Evolutionary conservation across 2,888 invertebrate species (phyloP), one percentile per base, ranked within the genome.

Genomic region (Escarpia spicata): DNA sequence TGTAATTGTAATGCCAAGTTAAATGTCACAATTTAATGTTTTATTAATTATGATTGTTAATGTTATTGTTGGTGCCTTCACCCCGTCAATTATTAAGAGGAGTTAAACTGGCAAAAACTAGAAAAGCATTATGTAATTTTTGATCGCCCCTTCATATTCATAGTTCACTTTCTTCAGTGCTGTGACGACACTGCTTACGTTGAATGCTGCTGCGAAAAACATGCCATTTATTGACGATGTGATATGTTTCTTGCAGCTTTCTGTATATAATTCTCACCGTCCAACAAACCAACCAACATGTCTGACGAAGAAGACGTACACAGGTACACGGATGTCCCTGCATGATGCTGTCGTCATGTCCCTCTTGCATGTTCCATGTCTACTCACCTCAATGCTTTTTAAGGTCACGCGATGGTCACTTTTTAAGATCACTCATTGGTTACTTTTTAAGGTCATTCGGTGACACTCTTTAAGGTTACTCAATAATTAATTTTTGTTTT

Each of bases 241-340:
- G 75, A 75, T 52, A 52, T 75, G 75, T 75, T 75, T 75, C 26
- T 75, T 75, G 75, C 75, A 75, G 75, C 75, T 75, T 26, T 75
- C 75, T 75, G 75, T 75, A 75, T 75, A 75, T 75, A 75, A 75
- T 75, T 75, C 75, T 75, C 91, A 52, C 45, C 52, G 44, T 43
- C 91, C 91, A 43, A 91, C 43, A 91, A 43, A 91, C 91, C 43
- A 19, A 91, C 45, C 91, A 91, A 19, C 91, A 91, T 91, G 91
- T 91, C 91, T 91, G 91, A 91, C n/a, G 91, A 91, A 19, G 91
- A 91, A 52, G 91, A 91, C 15, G 4, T 26, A 75, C 75, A 26
- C 91, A 91, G 45, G 91, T 91, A 44, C 43, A 19, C 10, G 91
- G 91, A 45, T 91, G 52, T 44, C 91, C 43, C 91, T 19, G 43